Percentiles rank a stretch among this genome's conserved stretches.
Evolutionary conservation across 2,888 invertebrate genomes (phyloP).

Genomic region (Neoascia interrupta): DNA sequence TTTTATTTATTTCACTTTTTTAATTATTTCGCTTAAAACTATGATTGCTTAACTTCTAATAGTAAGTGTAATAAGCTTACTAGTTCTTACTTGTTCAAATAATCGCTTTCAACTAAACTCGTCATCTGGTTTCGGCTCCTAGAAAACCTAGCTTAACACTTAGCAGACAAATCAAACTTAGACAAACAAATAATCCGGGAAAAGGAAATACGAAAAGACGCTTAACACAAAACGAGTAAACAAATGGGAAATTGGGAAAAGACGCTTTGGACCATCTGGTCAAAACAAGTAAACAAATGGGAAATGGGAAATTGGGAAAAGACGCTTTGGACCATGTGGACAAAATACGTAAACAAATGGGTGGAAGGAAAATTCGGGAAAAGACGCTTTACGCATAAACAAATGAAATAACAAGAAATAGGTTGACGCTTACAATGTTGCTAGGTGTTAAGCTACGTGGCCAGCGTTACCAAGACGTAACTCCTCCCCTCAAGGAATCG

Average conservation of each 20-base stretch:
- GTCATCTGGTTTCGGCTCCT: background rate
- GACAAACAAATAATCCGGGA: background rate
- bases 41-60: no score
- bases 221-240: no score
- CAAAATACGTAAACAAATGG: background rate
- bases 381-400: constrained; percentile 2
- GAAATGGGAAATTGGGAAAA: no score
- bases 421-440: background rate
- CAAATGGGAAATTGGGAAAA: no score
- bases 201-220: background rate
- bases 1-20: no score
- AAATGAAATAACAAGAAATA: background rate
- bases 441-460: background rate
- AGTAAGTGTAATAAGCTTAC: no score
- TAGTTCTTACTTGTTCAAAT: no score
- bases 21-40: no score
- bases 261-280: no score
- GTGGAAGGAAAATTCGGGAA: background rate
- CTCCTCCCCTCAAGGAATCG: background rate
- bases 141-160: background rate
- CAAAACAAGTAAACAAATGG: no score
- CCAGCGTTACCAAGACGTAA: background rate
- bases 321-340: background rate
- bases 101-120: no score
- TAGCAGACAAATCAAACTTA: background rate